These are phyloP conservation scores for Amorpha juglandis DNA, from an alignment of 2,888 invertebrate genomes.

Conservation along the genomic window DNA sequence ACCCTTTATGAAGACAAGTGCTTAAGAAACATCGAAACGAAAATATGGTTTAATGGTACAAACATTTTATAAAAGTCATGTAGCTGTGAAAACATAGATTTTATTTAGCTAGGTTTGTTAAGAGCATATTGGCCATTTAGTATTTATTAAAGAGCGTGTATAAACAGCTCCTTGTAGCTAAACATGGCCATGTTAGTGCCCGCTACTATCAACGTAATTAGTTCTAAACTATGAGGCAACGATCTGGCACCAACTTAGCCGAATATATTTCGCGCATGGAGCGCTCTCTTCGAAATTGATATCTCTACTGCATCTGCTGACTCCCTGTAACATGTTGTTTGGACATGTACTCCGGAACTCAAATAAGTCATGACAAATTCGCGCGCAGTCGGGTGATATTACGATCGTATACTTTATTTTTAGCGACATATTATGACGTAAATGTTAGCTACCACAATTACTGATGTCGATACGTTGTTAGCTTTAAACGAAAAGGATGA, in stretches of 20 bases:
- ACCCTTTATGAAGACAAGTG: too few relatives aligned
- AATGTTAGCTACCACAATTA: too few relatives aligned
- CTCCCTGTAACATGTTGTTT: neutral
- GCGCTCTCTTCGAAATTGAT: neutral
- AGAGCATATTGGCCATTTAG: neutral
- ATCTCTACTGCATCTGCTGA: neutral
- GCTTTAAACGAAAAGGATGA: too few relatives aligned
- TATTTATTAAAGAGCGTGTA: conserved; percentile 12
- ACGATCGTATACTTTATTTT: neutral
- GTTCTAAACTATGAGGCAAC: conserved; percentile 1
- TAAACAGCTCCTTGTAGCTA: conserved; percentile 1
- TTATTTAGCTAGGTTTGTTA: neutral
- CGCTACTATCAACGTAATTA: conserved; percentile 6
- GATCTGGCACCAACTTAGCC: neutral
- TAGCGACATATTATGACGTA: neutral
- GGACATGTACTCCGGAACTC: neutral
- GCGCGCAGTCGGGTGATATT: neutral
- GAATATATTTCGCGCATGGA: conserved; percentile 6
- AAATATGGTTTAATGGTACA: too few relatives aligned
- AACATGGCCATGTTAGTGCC: conserved; percentile 11
- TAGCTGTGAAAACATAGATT: neutral
- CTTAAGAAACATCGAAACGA: too few relatives aligned
- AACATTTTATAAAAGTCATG: too few relatives aligned
- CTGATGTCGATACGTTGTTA: too few relatives aligned
- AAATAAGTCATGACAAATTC: neutral